Evolutionary conservation across 2,888 invertebrate genomes (phyloP), one percentile per base, ranked within the genome.

Genomic region (Alentia gelatinosa): DNA sequence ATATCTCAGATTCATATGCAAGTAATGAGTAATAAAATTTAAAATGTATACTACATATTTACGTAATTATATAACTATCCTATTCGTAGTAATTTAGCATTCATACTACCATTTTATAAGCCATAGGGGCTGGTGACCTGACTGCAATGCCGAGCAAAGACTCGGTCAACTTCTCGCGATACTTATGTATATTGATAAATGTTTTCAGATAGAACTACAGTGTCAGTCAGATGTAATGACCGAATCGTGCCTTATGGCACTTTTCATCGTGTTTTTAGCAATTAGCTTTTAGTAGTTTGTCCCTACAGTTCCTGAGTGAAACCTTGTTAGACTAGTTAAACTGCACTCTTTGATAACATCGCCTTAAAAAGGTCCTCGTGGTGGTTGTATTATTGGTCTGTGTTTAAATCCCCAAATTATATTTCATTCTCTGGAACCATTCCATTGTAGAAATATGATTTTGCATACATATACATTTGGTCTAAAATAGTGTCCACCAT

Each of bases 231-330:
- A 12, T 47, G 47, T 19, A 7, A 47, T 19, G 19, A 19, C 47
- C 47, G 19, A 47, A 12, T 19, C 47, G 68, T 68, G 68, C 68
- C 68, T 68, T 30, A 68, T 30, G 68, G 68, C 68, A 26, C 63
- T 63, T 63, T 63, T 15, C n/a, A 9, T n/a, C 30, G n/a, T 30
- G 68, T 68, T 30, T 30, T 30, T 1, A 68, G 12, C 30, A 30
- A 30, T 68, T 68, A 68, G 26, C 26, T 68, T n/a, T 1, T 68
- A 68, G 68, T 68, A 26, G 30, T 47, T 47, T 19, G 47, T 68
- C 68, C 68, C 68, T 30, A 68, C 68, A n/a, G 68, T 68, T 30
- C 68, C 68, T 68, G 68, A 68, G 68, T 68, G 68, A 68, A 56
- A 68, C 68, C 33, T 47, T 26, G 68, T 30, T 68, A 68, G 68